These are phyloP conservation scores for Creontiades dilutus DNA, from an alignment of 2,888 invertebrate species.

Conservation along the genomic window DNA sequence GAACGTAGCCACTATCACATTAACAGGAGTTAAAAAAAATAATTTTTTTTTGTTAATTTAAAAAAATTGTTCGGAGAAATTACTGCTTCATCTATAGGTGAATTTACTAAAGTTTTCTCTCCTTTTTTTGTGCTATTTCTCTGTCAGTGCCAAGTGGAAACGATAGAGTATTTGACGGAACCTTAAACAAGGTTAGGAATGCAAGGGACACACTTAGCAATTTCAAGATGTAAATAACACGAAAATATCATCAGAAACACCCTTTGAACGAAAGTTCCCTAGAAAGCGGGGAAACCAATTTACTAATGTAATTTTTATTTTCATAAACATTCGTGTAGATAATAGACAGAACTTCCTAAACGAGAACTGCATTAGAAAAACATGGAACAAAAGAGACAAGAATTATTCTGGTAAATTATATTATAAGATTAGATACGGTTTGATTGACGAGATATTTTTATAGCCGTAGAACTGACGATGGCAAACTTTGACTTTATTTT, in stretches of 20 bases:
- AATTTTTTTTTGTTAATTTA: too few species aligned
- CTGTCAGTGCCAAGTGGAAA: neutral
- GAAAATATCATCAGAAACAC: neutral
- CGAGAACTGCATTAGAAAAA: slow-evolving; percentile 51
- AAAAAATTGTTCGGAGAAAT: too few species aligned
- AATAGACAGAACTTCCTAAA: slow-evolving; percentile 28
- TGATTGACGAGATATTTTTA: slow-evolving; percentile 60
- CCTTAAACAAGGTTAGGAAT: neutral
- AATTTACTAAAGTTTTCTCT: too few species aligned
- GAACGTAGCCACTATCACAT: too few species aligned
- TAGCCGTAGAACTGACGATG: slow-evolving; percentile 43
- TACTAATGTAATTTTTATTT: neutral
- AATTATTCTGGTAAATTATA: slow-evolving; percentile 18
- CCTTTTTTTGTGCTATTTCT: neutral
- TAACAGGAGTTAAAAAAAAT: too few species aligned
- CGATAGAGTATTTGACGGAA: neutral
- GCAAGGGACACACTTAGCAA: neutral
- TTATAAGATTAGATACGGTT: slow-evolving; percentile 36
- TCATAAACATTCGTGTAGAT: slow-evolving; percentile 25
- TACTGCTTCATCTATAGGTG: too few species aligned
- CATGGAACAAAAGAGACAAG: slow-evolving; percentile 54
- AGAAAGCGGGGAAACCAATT: neutral
- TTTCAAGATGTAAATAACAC: neutral
- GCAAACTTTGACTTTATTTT: slow-evolving; percentile 60
- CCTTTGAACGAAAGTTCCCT: neutral